phyloP scores from a whole-genome alignment of 2,113 vertebrate genomes.

The Phaetusa simplex region DNA sequence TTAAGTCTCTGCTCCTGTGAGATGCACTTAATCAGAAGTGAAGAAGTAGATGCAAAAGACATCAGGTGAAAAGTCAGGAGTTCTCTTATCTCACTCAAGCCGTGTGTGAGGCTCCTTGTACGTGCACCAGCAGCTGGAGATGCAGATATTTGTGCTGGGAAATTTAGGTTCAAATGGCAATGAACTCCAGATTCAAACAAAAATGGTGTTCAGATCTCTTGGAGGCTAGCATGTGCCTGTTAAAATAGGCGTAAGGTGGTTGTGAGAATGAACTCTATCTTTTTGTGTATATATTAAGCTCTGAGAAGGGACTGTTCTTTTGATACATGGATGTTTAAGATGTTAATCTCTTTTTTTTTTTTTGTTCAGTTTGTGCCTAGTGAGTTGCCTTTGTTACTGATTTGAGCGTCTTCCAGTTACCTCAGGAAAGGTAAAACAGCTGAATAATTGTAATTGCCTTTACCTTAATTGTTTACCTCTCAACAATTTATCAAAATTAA shows the following conservation, averaged over 20 bases:
- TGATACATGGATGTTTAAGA: neutral
- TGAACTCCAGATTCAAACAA: neutral
- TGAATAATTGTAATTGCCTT: neutral
- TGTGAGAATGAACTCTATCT: neutral
- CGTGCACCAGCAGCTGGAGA: neutral
- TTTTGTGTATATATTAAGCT: fast-evolving
- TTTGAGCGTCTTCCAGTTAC: neutral
- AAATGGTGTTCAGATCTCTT: neutral
- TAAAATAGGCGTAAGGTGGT: neutral
- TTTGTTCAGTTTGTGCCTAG: neutral
- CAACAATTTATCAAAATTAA: neutral
- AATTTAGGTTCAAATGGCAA: neutral
- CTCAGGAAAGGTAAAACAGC: neutral
- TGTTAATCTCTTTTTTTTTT: neutral
- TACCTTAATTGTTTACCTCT: neutral
- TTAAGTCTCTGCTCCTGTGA: neutral
- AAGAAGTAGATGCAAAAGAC: neutral
- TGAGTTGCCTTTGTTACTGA: neutral
- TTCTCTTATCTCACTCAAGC: fast-evolving
- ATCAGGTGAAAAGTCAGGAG: neutral
- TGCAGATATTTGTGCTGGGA: neutral
- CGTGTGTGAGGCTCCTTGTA: fast-evolving
- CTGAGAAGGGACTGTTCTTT: neutral
- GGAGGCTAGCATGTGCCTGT: neutral
- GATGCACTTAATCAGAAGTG: neutral